phyloP scores from a whole-genome alignment of 2,797 vertebrate species.

The Distichodus sexfasciatus region DNA sequence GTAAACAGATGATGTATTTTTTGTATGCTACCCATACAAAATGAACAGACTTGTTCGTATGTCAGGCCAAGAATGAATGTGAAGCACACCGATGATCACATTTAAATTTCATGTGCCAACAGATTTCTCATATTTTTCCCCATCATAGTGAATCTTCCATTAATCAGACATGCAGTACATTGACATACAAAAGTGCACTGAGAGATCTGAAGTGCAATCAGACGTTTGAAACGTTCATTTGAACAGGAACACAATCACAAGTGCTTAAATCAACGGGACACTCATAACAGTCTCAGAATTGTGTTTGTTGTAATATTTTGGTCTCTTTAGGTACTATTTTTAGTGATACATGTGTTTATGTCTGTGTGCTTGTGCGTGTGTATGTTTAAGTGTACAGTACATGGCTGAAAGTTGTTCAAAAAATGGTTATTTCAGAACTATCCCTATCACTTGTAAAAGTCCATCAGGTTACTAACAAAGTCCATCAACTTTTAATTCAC shows the following conservation, averaged over 20 bases:
- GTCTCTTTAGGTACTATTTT: conserved; percentile 41
- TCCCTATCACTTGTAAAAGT: conserved; percentile 24
- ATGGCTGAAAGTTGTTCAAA: conserved; percentile 16
- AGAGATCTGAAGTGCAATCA: conserved; percentile 33
- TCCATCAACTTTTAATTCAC: conserved; percentile 27
- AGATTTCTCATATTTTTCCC: conserved; percentile 1
- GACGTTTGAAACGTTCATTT: conserved; percentile 35
- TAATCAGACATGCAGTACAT: conserved; percentile 56
- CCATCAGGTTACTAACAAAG: conserved; percentile 3
- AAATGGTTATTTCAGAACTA: conserved; percentile 34
- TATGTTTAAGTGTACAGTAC: conserved; percentile 8
- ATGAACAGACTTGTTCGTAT: conserved; percentile 1
- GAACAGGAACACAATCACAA: conserved; percentile 36
- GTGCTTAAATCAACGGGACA: conserved; percentile 28
- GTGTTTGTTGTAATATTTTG: conserved; percentile 43
- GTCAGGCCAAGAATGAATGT: background rate
- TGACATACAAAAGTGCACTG: conserved; percentile 46
- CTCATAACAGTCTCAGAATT: conserved; percentile 48
- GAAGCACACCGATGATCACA: background rate
- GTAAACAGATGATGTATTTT: background rate
- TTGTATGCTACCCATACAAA: background rate
- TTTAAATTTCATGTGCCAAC: background rate
- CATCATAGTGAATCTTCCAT: conserved; percentile 29
- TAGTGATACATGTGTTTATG: conserved; percentile 29
- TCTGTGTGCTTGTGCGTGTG: conserved; percentile 1